phyloP scores from a whole-genome alignment of 2,888 invertebrate species.

The Cryptus armator region DNA sequence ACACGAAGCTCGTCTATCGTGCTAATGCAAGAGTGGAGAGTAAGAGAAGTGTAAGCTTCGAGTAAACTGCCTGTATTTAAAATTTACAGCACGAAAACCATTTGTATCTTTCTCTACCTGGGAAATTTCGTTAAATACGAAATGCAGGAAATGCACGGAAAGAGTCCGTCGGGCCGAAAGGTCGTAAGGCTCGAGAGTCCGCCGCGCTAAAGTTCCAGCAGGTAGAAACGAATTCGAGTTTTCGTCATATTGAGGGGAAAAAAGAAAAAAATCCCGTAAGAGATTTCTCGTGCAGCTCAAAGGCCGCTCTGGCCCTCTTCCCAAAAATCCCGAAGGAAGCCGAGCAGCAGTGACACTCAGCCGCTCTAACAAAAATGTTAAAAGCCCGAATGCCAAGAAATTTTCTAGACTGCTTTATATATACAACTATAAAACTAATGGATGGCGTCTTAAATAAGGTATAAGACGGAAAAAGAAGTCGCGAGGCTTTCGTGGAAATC shows the following conservation, averaged over 20 bases:
- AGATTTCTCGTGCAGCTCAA: not conserved
- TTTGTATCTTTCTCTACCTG: slow-evolving; percentile 5
- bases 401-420: not conserved
- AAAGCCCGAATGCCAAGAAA: not conserved
- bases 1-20: not conserved
- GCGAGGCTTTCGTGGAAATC: slow-evolving; percentile 6
- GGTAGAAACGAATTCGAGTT: slow-evolving; percentile 23
- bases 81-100: not conserved
- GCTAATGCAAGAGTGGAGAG: not conserved
- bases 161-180: not conserved
- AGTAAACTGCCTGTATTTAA: not conserved
- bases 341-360: not conserved
- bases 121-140: slow-evolving; percentile 1
- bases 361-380: not conserved
- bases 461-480: not conserved
- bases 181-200: not conserved
- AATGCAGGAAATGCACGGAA: not conserved
- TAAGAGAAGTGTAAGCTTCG: not conserved
- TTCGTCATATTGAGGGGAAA: not conserved
- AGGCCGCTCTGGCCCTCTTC: not conserved
- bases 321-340: not conserved
- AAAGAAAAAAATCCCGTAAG: slow-evolving; percentile 6
- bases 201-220: not conserved
- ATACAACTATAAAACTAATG: not conserved
- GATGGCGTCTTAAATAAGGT: slow-evolving; percentile 1